Conservation (phyloP, 2,888 invertebrate genomes). For the Folsomia manolachei region DNA sequence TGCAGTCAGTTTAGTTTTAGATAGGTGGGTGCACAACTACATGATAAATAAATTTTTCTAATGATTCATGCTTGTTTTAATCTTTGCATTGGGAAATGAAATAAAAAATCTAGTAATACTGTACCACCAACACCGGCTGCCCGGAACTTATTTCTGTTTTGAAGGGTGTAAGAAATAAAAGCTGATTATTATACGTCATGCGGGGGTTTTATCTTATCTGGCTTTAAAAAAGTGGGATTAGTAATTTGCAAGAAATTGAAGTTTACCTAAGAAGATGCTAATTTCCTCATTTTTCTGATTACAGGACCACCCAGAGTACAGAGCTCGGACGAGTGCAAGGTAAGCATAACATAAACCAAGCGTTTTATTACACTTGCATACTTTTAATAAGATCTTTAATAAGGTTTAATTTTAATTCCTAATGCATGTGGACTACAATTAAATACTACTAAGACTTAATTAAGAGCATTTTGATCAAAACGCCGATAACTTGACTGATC, state of each 20-base stretch:
- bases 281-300: constrained; percentile 23
- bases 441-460: background rate
- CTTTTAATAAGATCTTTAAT: background rate
- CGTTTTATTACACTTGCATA: background rate
- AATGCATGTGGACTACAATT: too few species aligned
- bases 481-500: background rate
- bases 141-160: background rate
- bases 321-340: constrained; percentile 46
- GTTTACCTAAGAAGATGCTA: background rate
- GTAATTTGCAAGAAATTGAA: background rate
- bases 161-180: too few species aligned
- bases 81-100: background rate
- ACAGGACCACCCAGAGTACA: constrained; percentile 44
- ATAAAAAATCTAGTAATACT: too few species aligned
- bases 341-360: constrained; percentile 21
- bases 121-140: too few species aligned
- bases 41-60: background rate
- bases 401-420: too few species aligned
- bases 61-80: background rate
- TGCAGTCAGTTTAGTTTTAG: too few species aligned
- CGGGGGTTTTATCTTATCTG: background rate
- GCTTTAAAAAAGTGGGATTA: background rate
- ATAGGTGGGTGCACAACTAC: too few species aligned
- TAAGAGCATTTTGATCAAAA: background rate
- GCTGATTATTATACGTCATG: too few species aligned